Evolutionary conservation across 37 sponge, comb jelly and placozoan genomes (phyloP), one percentile per base, ranked within the genome.

Genomic region (Geodia barretti): DNA sequence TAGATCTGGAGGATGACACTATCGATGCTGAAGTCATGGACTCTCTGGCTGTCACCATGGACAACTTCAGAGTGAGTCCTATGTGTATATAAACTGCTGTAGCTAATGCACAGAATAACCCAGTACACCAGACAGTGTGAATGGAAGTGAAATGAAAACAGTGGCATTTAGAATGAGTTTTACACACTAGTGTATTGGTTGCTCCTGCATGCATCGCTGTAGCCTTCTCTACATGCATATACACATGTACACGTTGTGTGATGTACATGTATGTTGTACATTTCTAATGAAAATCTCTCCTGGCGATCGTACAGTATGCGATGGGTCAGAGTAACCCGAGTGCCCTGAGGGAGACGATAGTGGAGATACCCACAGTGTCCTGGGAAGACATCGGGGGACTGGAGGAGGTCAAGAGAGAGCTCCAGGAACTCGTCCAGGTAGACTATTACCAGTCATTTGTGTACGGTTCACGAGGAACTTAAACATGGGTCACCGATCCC

Each of bases 351-450:
- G 99, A 98, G 86, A 98, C 97, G n/a, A 97, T 96, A 41, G 99
- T 98, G 47, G 99, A 98, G 77, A 85, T 96, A 39, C 99, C 99
- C 67, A 98, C 73, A 43, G 89, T 98, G 35, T 88, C 97, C 17
- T 98, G 99, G 99, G 82, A 92, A 19, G 99, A 98, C 67, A 91
- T 98, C 32, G 99, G 99, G 32, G 99, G 99, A 38, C 83, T 98
- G 66, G 97, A 92, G 41, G 82, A 84, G 61, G 99, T 98, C 71
- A 98, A 98, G 83, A 87, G 84, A 64, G 99, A 98, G 73, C 86
- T 98, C 26, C 99, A 98, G 78, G 99, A 98, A 66, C 83, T 98
- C 0, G 97, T 98, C 29, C 99, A 97, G 91, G 96, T 95, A 23
- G 24, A 74, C 31, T 61, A 39, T 28, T 25, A 29, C 14, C n/a